phyloP scores from a whole-genome alignment of 2,113 vertebrate genomes.

The Chlorocebus sabaeus region DNA sequence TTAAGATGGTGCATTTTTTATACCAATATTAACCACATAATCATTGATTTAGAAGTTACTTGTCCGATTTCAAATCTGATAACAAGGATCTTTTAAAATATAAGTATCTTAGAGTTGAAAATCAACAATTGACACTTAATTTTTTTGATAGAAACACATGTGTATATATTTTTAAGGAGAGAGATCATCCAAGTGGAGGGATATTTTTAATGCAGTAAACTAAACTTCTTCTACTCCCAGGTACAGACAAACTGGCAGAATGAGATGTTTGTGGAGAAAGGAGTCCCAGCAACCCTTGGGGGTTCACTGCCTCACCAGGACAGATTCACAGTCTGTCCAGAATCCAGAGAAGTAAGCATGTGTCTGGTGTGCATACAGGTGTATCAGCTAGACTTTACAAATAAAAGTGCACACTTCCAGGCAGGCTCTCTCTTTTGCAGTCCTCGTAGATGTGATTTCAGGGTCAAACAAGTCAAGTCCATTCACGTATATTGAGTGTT shows the following conservation, averaged over 20 bases:
- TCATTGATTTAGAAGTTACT: neutral
- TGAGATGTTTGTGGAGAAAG: neutral
- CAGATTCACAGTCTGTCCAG: neutral
- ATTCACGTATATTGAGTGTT: neutral
- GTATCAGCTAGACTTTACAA: neutral
- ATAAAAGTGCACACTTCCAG: neutral
- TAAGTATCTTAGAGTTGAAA: neutral
- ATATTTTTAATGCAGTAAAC: neutral
- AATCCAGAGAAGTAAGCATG: neutral
- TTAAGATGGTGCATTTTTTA: neutral
- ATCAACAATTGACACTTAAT: neutral
- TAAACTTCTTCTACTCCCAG: neutral
- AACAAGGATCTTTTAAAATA: neutral
- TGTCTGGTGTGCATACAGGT: neutral
- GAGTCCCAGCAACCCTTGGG: neutral
- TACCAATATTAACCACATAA: neutral
- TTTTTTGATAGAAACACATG: neutral
- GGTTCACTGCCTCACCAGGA: neutral
- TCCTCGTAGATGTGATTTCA: conserved; percentile 1
- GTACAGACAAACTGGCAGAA: neutral
- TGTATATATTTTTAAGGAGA: neutral
- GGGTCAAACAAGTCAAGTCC: neutral
- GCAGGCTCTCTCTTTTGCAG: neutral
- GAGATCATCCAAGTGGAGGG: neutral
- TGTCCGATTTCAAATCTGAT: neutral